Evolutionary conservation across 2,113 vertebrate species (phyloP), one percentile per base, ranked within the genome.

Genomic region (Tachysurus vachellii): DNA sequence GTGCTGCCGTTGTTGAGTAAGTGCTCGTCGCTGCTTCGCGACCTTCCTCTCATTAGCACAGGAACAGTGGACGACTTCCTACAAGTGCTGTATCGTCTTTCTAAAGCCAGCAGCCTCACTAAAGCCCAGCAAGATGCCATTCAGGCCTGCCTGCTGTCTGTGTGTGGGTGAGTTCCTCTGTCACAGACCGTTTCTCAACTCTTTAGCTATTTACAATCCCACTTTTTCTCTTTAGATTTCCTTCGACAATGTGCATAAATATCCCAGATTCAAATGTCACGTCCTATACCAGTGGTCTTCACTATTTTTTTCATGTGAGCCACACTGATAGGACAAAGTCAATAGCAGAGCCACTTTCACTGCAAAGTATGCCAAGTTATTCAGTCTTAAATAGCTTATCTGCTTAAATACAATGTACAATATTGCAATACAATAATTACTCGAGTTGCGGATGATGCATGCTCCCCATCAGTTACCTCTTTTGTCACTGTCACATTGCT

Each of bases 71-170:
- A 99, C 89, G 96, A 95, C 19, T 92, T 99, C 16, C 93, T 98
- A 5, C 97, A 98, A 81, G 96, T 96, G 1, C 92, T 98, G 47
- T 99, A 99, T 90, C 91, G 94, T 50, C 95, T 99, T 21, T 99
- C 97, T 62, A 96, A 97, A 76, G 96, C 96, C 89, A 95, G 96
- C 76, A 98, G 97, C 70, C 95, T 99, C 88, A 99, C 98, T 89
- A 98, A 97, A 91, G 98, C 97, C 85, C 98, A 99, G 91, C 95
- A 96, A 85, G 96, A 98, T 89, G 96, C 96, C 47, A 97, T 97
- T 82, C 97, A 99, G 90, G 96, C 97, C 28, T 98, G 98, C 91
- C 92, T 99, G 85, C 94, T 98, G 47, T 96, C 97, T 54, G 93
- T 99, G 70, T 98, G 97, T 90, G 93, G 94, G 95, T 95, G 89